Evolutionary conservation across 2,113 vertebrate genomes (phyloP), one percentile per base, ranked within the genome.

Genomic region (Craseonycteris thonglongyai): DNA sequence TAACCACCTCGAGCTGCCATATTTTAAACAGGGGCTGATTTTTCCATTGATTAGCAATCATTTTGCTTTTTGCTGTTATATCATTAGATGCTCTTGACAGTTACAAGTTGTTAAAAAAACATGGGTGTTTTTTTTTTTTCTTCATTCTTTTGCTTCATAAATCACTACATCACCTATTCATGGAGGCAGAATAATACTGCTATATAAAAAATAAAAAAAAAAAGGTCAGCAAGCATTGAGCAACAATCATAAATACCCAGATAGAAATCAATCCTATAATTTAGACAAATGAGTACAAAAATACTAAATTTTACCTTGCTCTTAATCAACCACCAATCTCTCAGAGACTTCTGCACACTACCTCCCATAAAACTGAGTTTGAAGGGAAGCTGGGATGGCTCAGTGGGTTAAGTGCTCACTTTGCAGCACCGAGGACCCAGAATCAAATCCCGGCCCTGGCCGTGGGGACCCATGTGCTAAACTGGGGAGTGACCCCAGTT

Each of bases 101-200:
- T 87, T 94, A 91, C 45, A 81, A 88, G 45, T 42, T 83, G 74
- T 79, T 85, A 94, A 88, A 96, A 94, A 88, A 96, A 68, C 45
- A 72, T 13, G 16, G 3, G 1, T 0, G 12, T n/a, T 78, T 68
- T 72, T 71, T 22, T n/a, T 78, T 68, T 72, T 71, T 22, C 3
- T 42, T 83, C 69, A 69, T 61, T 75, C 26, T 83, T 87, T 61
- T 65, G 71, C 47, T 95, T 88, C 35, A 54, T 51, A 65, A 75
- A 69, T 91, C 33, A 71, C 42, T 59, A 42, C 10, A n/a, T 40
- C 61, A 45, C 72, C n/a, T 68, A 42, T 89, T 86, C 22, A 49
- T 8, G 5, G 24, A 91, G 51, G 30, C 15, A 78, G n/a, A 65
- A 42, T 69, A 91, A 74, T 3, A 79, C 24, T 56, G 10, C 4